phyloP scores from a whole-genome alignment of 2,113 vertebrate genomes.

The Platycercus adscitus region DNA sequence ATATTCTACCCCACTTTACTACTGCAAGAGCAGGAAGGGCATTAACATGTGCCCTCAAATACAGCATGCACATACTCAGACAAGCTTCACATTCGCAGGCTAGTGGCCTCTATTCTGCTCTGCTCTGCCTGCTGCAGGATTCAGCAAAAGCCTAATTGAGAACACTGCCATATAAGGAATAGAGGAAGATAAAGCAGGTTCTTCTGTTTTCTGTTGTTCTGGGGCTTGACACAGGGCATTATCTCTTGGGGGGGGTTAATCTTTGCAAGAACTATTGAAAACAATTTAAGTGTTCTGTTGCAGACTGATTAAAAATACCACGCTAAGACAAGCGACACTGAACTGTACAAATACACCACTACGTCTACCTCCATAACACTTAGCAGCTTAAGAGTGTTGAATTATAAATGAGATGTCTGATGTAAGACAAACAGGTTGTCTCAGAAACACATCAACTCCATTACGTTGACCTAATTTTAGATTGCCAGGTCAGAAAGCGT shows the following conservation, averaged over 20 bases:
- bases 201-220: neutral
- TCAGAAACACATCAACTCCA: neutral
- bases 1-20: neutral
- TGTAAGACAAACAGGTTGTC: neutral
- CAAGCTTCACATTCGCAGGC: neutral
- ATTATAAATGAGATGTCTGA: neutral
- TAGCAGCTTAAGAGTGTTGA: rapidly evolving
- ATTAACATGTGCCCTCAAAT: neutral
- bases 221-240: neutral
- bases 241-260: neutral
- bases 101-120: neutral
- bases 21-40: neutral
- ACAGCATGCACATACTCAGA: rapidly evolving
- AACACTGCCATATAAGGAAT: rapidly evolving
- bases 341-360: neutral
- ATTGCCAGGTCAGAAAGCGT: neutral
- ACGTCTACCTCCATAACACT: neutral
- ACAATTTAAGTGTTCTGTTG: neutral
- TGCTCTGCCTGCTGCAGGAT: neutral
- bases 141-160: neutral
- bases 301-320: neutral
- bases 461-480: neutral
- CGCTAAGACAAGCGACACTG: neutral
- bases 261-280: neutral
- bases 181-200: neutral